A percentile compares a stretch with the other conserved stretches of the same genome.
phyloP scores from a whole-genome alignment of 2,888 invertebrate species.

The Sussaba pulchella region DNA sequence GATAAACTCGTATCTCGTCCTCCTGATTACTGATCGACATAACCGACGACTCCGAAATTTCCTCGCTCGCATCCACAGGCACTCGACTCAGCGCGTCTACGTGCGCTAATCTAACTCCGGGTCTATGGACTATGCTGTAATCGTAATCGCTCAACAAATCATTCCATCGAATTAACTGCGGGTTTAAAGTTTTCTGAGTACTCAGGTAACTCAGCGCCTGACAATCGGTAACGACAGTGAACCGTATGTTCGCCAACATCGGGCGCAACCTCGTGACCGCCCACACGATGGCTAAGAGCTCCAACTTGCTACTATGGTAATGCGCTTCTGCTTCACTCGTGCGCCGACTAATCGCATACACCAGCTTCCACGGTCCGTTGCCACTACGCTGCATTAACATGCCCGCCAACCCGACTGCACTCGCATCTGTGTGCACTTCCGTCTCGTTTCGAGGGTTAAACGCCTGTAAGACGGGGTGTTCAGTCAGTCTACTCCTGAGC shows the following conservation, averaged over 20 bases:
- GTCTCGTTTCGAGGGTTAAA: neutral
- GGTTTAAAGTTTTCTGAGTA: neutral
- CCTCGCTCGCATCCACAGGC: neutral
- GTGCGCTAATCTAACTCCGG: no score
- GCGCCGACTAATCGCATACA: conserved; percentile 67
- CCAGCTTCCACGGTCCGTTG: no score
- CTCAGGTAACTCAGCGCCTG: neutral
- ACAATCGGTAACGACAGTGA: neutral
- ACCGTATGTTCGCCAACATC: neutral
- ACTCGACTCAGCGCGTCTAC: neutral
- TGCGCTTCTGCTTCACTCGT: conserved; percentile 68
- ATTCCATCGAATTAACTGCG: neutral
- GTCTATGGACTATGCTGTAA: neutral
- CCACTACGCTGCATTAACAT: no score
- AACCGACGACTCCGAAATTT: neutral
- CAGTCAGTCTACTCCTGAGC: conserved; percentile 4
- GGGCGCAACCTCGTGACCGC: neutral
- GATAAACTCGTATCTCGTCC: neutral
- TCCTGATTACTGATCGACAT: neutral
- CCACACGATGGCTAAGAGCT: conserved; percentile 30
- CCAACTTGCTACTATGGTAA: conserved; percentile 68
- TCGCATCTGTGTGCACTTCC: conserved; percentile 42
- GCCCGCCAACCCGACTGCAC: conserved; percentile 55
- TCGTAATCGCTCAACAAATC: neutral
- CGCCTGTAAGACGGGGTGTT: neutral